Percentiles rank a stretch among this genome's conserved stretches.
phyloP scores from a whole-genome alignment of 1,140 invertebrate genomes.

The Zaprionus gabonicus region DNA sequence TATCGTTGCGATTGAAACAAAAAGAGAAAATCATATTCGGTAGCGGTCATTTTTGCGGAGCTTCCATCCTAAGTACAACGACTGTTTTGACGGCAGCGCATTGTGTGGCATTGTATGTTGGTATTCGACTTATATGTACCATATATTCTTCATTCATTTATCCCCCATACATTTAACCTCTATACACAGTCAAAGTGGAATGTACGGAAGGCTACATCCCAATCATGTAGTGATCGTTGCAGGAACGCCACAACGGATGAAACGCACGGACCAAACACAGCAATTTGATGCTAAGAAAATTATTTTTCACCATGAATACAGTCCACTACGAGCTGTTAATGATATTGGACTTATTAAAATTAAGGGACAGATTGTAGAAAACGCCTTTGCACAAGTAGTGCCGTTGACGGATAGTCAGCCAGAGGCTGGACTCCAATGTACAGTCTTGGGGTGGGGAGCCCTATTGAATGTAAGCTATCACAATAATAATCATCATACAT shows the following conservation, averaged over 20 bases:
- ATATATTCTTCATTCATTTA: background rate
- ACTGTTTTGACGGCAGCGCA: background rate
- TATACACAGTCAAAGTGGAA: background rate
- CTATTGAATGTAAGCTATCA: background rate
- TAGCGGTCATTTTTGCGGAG: background rate
- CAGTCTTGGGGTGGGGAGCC: background rate
- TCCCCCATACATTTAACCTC: no score
- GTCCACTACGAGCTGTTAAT: fast-evolving
- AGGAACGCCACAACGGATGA: background rate
- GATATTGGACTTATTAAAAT: background rate
- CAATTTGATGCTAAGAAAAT: background rate
- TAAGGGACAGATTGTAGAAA: background rate
- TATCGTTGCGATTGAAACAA: background rate
- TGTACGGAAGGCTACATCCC: background rate
- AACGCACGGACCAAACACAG: background rate
- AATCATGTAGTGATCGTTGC: background rate
- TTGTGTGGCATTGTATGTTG: background rate
- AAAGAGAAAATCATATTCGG: background rate
- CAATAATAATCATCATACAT: background rate
- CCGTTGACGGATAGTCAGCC: background rate
- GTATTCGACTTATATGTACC: background rate
- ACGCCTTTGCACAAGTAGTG: background rate
- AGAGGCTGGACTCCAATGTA: background rate
- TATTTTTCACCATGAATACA: background rate
- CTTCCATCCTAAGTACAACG: background rate